Base-by-base conservation (phyloP, 2,888 invertebrate genomes). In the Seladonia tumulorum region DNA sequence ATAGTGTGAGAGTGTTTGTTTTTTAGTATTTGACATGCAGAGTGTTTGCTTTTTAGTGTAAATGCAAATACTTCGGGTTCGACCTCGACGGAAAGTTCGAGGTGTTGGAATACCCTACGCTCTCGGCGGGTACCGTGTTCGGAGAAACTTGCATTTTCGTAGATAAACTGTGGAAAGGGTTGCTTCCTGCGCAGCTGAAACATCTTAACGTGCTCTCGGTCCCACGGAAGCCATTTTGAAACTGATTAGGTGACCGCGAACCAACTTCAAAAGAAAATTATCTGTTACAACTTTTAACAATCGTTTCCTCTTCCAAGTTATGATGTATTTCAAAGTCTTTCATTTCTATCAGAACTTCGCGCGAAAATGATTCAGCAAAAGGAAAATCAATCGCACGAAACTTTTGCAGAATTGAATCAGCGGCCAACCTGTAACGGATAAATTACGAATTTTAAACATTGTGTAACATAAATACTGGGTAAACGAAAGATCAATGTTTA, bases 81-180 rank as follows among this genome's bases (percentile, higher is more conserved):
- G 16, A 60, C 29, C 60, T 14, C 25, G 25, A 14, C 25, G 60
- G 60, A 60, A 16, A 60, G 25, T 60, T 60, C 14, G 16, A 25
- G 60, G 29, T 60, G 60, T 60, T 60, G 14, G 60, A 25, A 14
- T 25, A 60, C 25, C 16, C 14, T 12, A 60, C 12, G 12, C 25
- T 60, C 14, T 14, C 14, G 16, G 16, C 25, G 29, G 16, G 2
- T 60, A 25, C n/a, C 16, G 14, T 60, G 60, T 25, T 29, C 0
- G 25, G 60, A 60, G 25, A 60, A 60, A 60, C 29, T 60, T 60
- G 60, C 29, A 60, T 60, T 60, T 60, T 60, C 60, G 60, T 60
- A 60, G 60, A 60, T 60, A 25, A 60, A 29, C 60, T 16, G 25
- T 16, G 60, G 60, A 29, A 60, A 60, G 60, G 25, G 25, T n/a